Percentiles rank a stretch among this genome's conserved stretches.
These are phyloP conservation scores for Amphipyra tragopoginis DNA, from an alignment of 2,888 invertebrate species.

Conservation along the genomic window DNA sequence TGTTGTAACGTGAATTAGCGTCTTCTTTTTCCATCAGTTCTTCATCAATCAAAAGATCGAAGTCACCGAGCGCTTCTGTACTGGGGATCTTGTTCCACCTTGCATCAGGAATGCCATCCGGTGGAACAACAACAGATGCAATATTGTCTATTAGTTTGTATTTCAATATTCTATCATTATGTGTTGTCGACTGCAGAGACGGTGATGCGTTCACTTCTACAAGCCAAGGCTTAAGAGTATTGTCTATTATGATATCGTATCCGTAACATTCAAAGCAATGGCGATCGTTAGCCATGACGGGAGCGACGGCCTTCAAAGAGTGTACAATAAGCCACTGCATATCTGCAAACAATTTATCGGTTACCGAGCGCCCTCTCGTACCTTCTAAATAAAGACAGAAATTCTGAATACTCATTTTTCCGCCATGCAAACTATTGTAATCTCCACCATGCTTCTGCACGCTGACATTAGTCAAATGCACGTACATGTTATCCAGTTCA, in stretches of 20 bases:
- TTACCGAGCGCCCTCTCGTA: constrained; percentile 96
- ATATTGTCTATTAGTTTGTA: constrained; percentile 98
- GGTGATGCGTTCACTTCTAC: constrained; percentile 99
- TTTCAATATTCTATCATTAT: constrained; percentile 97
- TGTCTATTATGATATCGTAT: constrained; percentile 98
- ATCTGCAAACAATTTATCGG: constrained; percentile 96
- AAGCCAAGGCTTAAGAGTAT: constrained; percentile 97
- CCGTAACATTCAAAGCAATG: constrained; percentile 99
- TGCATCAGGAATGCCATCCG: constrained; percentile 96
- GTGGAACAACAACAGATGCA: constrained; percentile 96
- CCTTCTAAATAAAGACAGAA: constrained; percentile 97
- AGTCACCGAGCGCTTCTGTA: constrained; percentile 94
- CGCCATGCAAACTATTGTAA: constrained; percentile 98
- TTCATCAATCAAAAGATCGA: constrained; percentile 96
- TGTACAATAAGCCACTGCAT: constrained; percentile 98
- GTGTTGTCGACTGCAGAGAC: constrained; percentile 97
- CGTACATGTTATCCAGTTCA: constrained; percentile 97
- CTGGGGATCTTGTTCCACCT: constrained; percentile 96
- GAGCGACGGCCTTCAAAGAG: constrained; percentile 97
- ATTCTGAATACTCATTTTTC: constrained; percentile 98
- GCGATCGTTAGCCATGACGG: constrained; percentile 97
- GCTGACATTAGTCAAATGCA: constrained; percentile 99
- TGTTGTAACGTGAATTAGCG: constrained; percentile 71
- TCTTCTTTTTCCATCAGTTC: constrained; percentile 93
- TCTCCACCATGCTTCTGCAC: constrained; percentile 99